Conservation (phyloP, 2,888 invertebrate species). For the Dynastes grantii region DNA sequence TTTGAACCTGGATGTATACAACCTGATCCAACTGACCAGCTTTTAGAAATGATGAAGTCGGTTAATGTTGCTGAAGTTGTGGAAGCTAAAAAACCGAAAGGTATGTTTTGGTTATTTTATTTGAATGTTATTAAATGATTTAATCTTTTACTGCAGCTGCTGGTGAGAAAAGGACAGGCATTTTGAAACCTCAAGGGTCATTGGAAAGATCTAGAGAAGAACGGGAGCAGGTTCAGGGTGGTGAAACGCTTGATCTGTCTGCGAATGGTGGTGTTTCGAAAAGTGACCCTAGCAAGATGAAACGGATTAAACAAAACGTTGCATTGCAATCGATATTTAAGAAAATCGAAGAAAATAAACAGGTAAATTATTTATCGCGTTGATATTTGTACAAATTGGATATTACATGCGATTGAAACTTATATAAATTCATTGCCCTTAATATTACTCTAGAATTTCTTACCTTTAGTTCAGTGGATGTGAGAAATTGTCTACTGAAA, state of each 20-base stretch:
- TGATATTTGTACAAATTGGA: too few species aligned
- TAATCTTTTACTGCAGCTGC: neutral
- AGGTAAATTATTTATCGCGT: conserved; percentile 67
- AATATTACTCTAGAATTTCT: too few species aligned
- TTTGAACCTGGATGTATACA: conserved; percentile 70
- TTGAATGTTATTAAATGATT: conserved; percentile 6
- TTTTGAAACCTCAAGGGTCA: conserved; percentile 82
- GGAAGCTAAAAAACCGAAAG: conserved; percentile 58
- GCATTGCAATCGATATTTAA: conserved; percentile 85
- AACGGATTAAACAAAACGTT: conserved; percentile 81
- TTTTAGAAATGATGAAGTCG: conserved; percentile 74
- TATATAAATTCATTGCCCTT: too few species aligned
- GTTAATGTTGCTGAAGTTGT: conserved; percentile 68
- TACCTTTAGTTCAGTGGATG: too few species aligned
- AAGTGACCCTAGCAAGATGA: conserved; percentile 61
- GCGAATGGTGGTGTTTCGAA: conserved; percentile 38
- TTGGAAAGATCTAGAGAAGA: conserved; percentile 79
- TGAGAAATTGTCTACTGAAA: too few species aligned
- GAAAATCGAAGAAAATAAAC: conserved; percentile 81
- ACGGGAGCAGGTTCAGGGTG: conserved; percentile 68
- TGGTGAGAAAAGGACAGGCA: conserved; percentile 71
- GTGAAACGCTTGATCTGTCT: conserved; percentile 52
- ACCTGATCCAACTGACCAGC: conserved; percentile 71
- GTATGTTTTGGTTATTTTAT: conserved; percentile 52
- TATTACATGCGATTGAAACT: too few species aligned